Conservation (phyloP, 1,140 invertebrate species). For the Muscidifurax raptorellus region DNA sequence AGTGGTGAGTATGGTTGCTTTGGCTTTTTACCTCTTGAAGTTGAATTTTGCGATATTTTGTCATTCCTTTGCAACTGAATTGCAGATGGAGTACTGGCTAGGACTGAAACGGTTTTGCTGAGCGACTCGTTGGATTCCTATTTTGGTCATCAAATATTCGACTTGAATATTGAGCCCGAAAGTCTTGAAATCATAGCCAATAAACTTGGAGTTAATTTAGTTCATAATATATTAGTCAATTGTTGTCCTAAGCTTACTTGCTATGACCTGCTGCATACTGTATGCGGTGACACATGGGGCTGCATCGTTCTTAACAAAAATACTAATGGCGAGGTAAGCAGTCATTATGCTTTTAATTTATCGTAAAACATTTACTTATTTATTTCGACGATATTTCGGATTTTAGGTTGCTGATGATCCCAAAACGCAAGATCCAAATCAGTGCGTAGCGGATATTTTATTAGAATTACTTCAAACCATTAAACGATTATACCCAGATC, state of each 20-base stretch:
- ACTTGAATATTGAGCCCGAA: slow-evolving; percentile 74
- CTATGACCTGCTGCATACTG: slow-evolving; percentile 56
- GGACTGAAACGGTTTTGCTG: slow-evolving; percentile 60
- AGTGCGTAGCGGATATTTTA: slow-evolving; percentile 65
- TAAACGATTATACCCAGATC: slow-evolving; percentile 39
- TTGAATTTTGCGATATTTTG: neutral
- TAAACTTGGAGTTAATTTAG: slow-evolving; percentile 77
- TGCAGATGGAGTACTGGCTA: slow-evolving; percentile 53
- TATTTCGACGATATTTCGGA: neutral
- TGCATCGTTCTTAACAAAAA: slow-evolving; percentile 65
- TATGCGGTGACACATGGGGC: slow-evolving; percentile 61
- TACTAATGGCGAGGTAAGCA: slow-evolving; percentile 51
- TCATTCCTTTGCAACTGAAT: neutral
- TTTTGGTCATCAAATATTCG: slow-evolving; percentile 78
- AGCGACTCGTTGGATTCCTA: slow-evolving; percentile 64
- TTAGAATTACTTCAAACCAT: slow-evolving; percentile 59
- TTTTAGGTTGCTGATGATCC: slow-evolving; percentile 45
- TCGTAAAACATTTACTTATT: neutral
- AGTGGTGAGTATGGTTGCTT: slow-evolving; percentile 15
- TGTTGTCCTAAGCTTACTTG: slow-evolving; percentile 75
- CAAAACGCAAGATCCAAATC: slow-evolving; percentile 61
- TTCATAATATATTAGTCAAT: slow-evolving; percentile 77
- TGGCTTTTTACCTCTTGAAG: neutral
- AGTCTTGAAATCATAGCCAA: slow-evolving; percentile 77
- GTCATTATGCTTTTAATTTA: neutral